Base-by-base conservation (phyloP, 2,113 vertebrate species). In the Callospermophilus lateralis region DNA sequence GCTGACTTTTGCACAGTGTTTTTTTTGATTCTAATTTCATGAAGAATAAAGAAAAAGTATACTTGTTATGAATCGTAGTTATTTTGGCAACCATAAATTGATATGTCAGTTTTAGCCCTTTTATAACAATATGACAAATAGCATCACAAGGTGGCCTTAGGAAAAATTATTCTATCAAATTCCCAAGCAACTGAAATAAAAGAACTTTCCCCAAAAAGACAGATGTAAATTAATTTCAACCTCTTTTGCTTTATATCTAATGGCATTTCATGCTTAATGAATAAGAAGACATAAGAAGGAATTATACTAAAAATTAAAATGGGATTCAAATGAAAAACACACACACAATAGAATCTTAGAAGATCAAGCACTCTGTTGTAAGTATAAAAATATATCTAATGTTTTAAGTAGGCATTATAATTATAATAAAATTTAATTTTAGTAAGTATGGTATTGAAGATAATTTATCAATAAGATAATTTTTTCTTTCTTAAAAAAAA, bases 21-120 rank as follows among this genome's bases (percentile, higher is more conserved):
- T 80, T 94, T 88, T 63, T 45, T 45, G 45, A 61, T 67, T 70
- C 61, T 58, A 78, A 61, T 4, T 7, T 90, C 34, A 94, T 17
- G 61, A 72, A 76, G 15, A 85, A 72, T 70, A 74, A 65, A 95
- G 87, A 45, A 97, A 90, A 94, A 97, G 51, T 85, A 8, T 67
- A 51, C 84, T 97, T 97, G 79, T 93, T 97, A 96, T 96, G 77
- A 95, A 97, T 97, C 77, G 24, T 34, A 53, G 34, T 97, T 86
- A 86, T 87, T 97, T 93, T 89, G 84, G 85, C 77, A 97, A 97
- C 74, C 96, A 95, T 95, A 98, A 94, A 95, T 87, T 90, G 83
- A 76, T 96, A 96, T 95, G 95, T 97, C 96, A 98, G 51, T 96
- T 96, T 97, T 97, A 96, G 61, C 95, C 65, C 96, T 95, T 98